A percentile compares a stretch with the other conserved stretches of the same genome.
phyloP scores from a whole-genome alignment of 2,113 vertebrate genomes.

The Sphaerodactylus townsendi region DNA sequence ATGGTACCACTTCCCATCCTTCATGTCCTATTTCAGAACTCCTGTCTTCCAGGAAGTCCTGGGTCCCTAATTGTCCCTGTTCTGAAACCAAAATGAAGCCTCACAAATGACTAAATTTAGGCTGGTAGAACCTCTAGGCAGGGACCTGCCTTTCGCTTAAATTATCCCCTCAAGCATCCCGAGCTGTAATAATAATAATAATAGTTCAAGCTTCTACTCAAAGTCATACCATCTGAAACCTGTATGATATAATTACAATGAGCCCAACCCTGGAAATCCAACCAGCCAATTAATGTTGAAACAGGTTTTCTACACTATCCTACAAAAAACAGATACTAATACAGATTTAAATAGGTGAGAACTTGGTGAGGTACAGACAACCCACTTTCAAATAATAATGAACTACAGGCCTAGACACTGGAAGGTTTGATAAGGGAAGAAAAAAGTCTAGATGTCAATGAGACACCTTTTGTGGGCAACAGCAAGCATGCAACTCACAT shows the following conservation, averaged over 20 bases:
- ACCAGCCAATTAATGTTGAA: conserved; percentile 4
- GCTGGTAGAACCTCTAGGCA: background rate
- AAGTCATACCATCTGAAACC: background rate
- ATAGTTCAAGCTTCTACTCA: background rate
- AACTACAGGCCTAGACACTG: background rate
- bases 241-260: background rate
- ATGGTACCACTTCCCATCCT: background rate
- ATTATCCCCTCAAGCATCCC: background rate
- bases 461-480: background rate
- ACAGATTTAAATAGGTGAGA: background rate
- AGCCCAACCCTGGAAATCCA: background rate
- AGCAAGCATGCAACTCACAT: background rate
- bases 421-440: background rate
- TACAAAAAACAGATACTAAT: background rate
- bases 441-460: background rate
- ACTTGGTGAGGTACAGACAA: background rate
- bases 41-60: background rate
- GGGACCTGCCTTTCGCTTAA: background rate
- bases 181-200: background rate
- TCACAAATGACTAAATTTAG: background rate
- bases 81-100: background rate
- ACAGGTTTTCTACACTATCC: background rate
- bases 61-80: background rate
- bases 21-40: background rate
- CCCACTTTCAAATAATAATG: background rate